Evolutionary conservation across 2,888 invertebrate genomes (phyloP), one percentile per base, ranked within the genome.

Genomic region (Camptogramma bilineatum): DNA sequence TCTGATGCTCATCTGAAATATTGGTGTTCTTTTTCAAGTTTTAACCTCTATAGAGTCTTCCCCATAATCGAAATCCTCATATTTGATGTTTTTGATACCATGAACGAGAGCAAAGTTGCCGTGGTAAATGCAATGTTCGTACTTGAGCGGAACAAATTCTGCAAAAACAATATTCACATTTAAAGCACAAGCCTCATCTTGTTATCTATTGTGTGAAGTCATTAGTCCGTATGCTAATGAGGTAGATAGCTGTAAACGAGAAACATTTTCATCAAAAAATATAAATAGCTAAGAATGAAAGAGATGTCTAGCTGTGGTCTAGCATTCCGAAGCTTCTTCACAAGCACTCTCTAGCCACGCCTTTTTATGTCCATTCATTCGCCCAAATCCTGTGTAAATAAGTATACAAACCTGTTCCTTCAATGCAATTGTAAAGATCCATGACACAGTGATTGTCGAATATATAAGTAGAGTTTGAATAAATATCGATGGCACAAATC

Each of bases 91-190:
- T 68, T 87, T 90, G 54, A 74, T 79, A 9, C 92, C 92, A 67
- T 92, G 90, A 5, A 92, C 90, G 58, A 91, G 91, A 4, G 84
- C 92, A 62, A 92, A 92, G 72, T 92, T 92, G 0, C 92, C 91
- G 60, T 91, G 90, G 68, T 75, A 90, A 5, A 92, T 18, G 59
- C 92, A 92, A 31, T 86, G 78, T 1, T 90, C 87, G 64, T 90
- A 91, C 16, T 79, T 81, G 52, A 91, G 67, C 4, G 81, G 77
- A 1, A 70, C 7, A 64, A 87, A 91, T 10, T 77, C 91, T 91
- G 78, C 39, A 51, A 62, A 62, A 31, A 9, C 13, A 42, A 34
- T 34, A 31, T 28, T 47, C 13, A 31, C 4, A 4, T 55, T 44
- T 44, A 8, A 47, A 54, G 24, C 24, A 17, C 44, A 31, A 46